These are phyloP conservation scores for Entomobrya proxima DNA, from an alignment of 2,888 invertebrate genomes.

Conservation along the genomic window DNA sequence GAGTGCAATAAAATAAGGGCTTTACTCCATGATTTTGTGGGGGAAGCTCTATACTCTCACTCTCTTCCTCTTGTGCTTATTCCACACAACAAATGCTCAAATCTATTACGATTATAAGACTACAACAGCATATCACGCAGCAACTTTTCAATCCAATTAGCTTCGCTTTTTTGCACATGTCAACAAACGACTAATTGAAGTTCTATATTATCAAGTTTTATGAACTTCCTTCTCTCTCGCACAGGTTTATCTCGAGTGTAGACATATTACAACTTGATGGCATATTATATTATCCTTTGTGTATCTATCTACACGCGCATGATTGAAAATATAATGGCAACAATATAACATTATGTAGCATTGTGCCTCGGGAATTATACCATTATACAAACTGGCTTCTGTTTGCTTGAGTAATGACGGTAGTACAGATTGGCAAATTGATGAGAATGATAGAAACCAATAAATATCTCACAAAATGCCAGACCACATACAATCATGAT, in stretches of 20 bases:
- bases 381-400: too few relatives aligned
- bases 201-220: slow-evolving; percentile 38
- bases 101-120: not conserved
- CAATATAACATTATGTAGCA: not conserved
- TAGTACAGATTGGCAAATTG: not conserved
- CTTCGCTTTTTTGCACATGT: slow-evolving; percentile 54
- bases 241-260: too few relatives aligned
- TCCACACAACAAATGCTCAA: not conserved
- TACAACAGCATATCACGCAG: not conserved
- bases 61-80: not conserved
- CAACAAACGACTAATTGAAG: slow-evolving; percentile 58
- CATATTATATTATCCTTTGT: not conserved
- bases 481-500: not conserved
- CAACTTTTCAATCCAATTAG: slow-evolving; percentile 63
- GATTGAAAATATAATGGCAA: not conserved
- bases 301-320: not conserved
- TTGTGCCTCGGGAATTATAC: not conserved
- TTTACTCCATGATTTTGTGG: not conserved
- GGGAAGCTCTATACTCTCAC: not conserved
- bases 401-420: too few relatives aligned
- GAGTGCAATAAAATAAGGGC: slow-evolving; percentile 3
- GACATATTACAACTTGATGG: too few relatives aligned
- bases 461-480: not conserved
- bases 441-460: not conserved
- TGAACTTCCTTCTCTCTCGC: slow-evolving; percentile 8